Evolutionary conservation across 2,797 vertebrate species (phyloP), one percentile per base, ranked within the genome.

Genomic region (Limnodromus scolopaceus): DNA sequence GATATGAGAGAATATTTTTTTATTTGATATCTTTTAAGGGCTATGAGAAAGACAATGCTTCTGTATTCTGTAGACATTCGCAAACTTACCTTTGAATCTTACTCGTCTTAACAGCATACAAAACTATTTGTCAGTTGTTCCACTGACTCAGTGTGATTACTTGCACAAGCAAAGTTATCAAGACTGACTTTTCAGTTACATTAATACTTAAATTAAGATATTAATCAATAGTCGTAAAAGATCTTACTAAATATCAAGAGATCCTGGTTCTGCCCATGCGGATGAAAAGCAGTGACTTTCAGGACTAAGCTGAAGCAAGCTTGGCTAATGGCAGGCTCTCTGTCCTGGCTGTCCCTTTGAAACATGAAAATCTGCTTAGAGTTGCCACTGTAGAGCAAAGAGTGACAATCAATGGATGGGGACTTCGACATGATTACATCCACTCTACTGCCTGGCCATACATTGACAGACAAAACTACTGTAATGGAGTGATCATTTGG

Each of bases 401-500:
- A 96, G 77, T 96, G 96, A 96, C 96, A 96, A 54, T 87, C 94
- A 96, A 77, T 95, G 94, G 92, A 95, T 89, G 93, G 83, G 45
- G 94, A 94, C 93, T 95, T 94, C 25, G 36, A 74, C 92, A 74
- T 77, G 93, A 95, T 96, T 96, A 96, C 87, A 90, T 96, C 92
- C 91, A 95, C 91, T 96, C 92, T 96, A 81, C 72, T 94, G 93
- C 89, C 80, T 34, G 78, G 93, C 89, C 91, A 94, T 96, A 94
- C 94, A 87, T 55, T 93, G 91, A 91, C 89, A 92, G 84, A 95
- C 66, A 85, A 94, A 87, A 91, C 80, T 80, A 82, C 69, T 68
- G 88, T 88, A 95, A 70, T 77, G 96, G 94, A 91, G 89, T 94
- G 94, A 88, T 84, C 83, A 91, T 94, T 94, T 91, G 92, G 93